Percentiles rank a stretch among this genome's conserved stretches.
Conservation (phyloP, 92 coral and sea anemone species). For the Actinostola sp. region DNA sequence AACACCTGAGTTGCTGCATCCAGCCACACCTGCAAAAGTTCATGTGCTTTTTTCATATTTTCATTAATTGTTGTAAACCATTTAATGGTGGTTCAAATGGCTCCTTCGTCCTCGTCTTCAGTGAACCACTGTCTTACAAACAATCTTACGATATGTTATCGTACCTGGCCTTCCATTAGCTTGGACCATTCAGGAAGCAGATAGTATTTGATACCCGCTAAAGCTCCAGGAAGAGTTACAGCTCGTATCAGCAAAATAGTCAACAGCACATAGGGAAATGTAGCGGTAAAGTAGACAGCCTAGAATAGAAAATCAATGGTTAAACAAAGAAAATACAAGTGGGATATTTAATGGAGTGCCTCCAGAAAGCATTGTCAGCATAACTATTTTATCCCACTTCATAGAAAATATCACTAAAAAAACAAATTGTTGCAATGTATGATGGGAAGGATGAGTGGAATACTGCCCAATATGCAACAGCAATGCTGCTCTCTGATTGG, state of each 20-base stretch:
- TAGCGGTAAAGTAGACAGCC: conserved; percentile 88
- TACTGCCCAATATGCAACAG: no score
- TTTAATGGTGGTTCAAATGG: not conserved
- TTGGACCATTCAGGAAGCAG: conserved; percentile 63
- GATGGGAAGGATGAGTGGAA: no score
- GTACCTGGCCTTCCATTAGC: conserved; percentile 61
- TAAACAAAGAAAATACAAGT: not conserved
- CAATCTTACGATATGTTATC: not conserved
- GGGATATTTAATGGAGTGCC: not conserved
- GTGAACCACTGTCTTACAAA: not conserved
- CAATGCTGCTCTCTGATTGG: no score
- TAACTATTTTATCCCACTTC: no score
- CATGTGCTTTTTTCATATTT: not conserved
- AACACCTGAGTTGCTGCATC: conserved; percentile 91
- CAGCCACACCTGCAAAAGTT: conserved; percentile 68
- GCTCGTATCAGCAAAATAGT: conserved; percentile 74
- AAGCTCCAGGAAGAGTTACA: conserved; percentile 71
- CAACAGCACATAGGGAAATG: conserved; percentile 75
- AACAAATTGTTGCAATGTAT: no score
- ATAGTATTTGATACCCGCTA: conserved; percentile 65
- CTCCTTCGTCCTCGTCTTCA: not conserved
- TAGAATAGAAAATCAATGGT: conserved; percentile 3
- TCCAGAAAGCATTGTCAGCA: not conserved
- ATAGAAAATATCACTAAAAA: no score
- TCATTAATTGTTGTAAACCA: not conserved